A percentile compares a stretch with the other conserved stretches of the same genome.
phyloP scores from a whole-genome alignment of 1,140 invertebrate species.

The Brachionus asplanchnoidis region DNA sequence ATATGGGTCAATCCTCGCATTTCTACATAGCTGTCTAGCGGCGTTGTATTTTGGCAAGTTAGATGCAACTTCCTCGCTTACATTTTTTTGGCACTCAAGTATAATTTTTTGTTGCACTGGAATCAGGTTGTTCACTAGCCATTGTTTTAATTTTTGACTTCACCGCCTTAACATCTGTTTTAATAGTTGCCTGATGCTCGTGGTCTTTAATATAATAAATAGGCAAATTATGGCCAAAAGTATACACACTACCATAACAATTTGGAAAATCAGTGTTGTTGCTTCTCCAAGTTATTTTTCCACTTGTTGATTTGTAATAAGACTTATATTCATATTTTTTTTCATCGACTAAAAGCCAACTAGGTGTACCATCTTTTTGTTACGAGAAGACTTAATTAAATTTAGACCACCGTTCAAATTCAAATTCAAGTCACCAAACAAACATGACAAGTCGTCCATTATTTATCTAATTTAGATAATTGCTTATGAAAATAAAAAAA shows the following conservation, averaged over 20 bases:
- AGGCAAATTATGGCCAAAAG: constrained; percentile 10
- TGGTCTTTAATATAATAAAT: constrained; percentile 18
- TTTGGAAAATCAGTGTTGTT: neutral
- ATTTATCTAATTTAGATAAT: neutral
- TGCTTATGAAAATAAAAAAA: neutral
- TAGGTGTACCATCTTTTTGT: constrained; percentile 14
- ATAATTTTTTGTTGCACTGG: neutral
- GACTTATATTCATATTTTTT: constrained; percentile 20
- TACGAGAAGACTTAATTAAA: constrained; percentile 15
- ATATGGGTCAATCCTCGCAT: constrained; percentile 10
- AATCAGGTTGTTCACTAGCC: constrained; percentile 14
- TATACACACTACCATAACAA: neutral
- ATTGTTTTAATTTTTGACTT: constrained; percentile 7
- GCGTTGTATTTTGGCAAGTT: neutral
- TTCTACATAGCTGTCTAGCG: neutral
- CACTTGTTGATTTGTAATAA: neutral
- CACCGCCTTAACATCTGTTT: constrained; percentile 14
- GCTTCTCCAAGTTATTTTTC: neutral
- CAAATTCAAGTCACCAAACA: neutral
- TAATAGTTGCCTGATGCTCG: constrained; percentile 4
- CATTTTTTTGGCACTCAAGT: neutral
- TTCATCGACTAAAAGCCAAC: constrained; percentile 19
- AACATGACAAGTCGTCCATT: constrained; percentile 8
- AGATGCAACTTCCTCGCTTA: neutral
- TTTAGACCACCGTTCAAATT: neutral